Conservation (phyloP, 2,797 vertebrate genomes). For the Sebastes kiyomatsui region DNA sequence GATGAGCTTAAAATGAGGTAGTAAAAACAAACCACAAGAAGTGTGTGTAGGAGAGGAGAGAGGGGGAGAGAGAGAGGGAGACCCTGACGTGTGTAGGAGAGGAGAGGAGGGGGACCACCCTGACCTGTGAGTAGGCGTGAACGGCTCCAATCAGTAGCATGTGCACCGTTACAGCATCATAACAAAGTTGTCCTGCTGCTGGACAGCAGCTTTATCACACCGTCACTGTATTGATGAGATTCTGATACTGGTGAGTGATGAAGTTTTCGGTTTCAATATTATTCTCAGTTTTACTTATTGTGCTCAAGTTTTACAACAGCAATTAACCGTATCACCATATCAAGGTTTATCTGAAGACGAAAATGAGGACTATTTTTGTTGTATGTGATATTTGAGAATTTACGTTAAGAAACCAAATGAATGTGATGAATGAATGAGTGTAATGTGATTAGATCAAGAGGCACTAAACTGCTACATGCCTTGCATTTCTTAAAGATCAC, state of each 20-base stretch:
- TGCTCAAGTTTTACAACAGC: background rate
- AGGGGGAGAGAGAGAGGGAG: background rate
- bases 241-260: constrained; percentile 53
- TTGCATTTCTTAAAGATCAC: background rate
- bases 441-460: background rate
- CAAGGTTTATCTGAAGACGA: background rate
- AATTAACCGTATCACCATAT: background rate
- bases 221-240: background rate
- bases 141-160: constrained; percentile 4
- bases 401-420: background rate
- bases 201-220: background rate
- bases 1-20: background rate
- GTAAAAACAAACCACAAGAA: background rate
- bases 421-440: background rate
- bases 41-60: background rate
- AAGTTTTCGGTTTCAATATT: constrained; percentile 5
- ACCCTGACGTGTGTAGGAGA: background rate
- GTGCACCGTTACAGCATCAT: background rate
- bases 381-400: background rate
- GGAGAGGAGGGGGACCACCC: background rate
- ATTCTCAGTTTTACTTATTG: background rate
- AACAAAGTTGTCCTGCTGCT: background rate
- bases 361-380: background rate
- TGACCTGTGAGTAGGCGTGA: constrained; percentile 15
- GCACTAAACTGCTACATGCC: background rate